Conservation (phyloP, 2,797 vertebrate species). For the Champsocephalus gunnari region DNA sequence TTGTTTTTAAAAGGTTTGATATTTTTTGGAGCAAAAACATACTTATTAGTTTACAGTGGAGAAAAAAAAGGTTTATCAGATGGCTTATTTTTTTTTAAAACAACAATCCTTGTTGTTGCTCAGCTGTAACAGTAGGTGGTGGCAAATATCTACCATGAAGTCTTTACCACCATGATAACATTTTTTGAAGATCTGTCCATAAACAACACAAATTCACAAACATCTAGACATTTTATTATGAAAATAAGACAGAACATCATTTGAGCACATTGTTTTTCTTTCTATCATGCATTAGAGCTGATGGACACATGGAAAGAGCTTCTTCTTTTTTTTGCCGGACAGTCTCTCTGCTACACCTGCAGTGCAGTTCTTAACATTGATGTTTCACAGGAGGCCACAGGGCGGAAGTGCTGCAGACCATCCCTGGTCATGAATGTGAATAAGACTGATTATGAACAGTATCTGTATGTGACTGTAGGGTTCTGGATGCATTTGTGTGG, state of each 20-base stretch:
- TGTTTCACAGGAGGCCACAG: conserved; percentile 52
- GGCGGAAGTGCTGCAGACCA: conserved; percentile 43
- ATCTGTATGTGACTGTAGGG: conserved; percentile 40
- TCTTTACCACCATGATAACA: too few relatives aligned
- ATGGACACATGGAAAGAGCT: conserved; percentile 52
- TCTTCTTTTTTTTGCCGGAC: not conserved
- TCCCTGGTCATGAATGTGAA: conserved; percentile 45
- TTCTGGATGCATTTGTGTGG: conserved; percentile 26
- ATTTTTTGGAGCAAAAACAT: not conserved
- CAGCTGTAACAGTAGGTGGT: conserved; percentile 38
- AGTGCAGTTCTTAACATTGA: conserved; percentile 51
- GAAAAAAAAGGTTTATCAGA: not conserved
- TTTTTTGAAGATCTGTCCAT: not conserved
- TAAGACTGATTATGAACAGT: conserved; percentile 45
- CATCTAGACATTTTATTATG: conserved; percentile 84
- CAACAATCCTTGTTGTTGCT: not conserved
- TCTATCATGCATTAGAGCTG: conserved; percentile 74
- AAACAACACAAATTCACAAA: conserved; percentile 53
- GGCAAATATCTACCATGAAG: conserved; percentile 21
- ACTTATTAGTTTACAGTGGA: not conserved
- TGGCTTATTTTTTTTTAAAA: not conserved
- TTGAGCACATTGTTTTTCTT: conserved; percentile 70
- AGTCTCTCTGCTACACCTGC: conserved; percentile 63
- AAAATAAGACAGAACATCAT: conserved; percentile 85
- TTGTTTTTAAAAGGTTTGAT: not conserved